Conservation (phyloP, 2,888 invertebrate species). For the Tenthredo distinguenda region DNA sequence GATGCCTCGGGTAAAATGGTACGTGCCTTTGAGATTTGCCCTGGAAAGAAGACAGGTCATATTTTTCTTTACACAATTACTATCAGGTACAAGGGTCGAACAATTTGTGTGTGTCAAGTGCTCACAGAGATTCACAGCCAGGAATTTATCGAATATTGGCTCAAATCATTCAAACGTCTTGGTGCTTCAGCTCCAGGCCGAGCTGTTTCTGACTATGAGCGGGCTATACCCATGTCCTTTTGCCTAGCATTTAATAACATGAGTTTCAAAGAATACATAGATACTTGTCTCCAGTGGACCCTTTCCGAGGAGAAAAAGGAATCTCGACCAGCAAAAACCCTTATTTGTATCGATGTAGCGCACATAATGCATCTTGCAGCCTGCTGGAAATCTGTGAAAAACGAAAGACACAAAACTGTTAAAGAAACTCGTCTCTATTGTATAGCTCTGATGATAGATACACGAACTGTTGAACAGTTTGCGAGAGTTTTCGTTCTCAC, state of each 20-base stretch:
- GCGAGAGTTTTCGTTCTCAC: conserved; percentile 2
- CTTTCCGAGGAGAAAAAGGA: not conserved
- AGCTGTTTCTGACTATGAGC: not conserved
- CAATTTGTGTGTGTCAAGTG: not conserved
- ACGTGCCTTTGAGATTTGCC: not conserved
- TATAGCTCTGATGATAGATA: not conserved
- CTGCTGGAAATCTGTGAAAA: not conserved
- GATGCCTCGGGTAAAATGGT: conserved; percentile 2
- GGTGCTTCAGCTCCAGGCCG: conserved; percentile 2
- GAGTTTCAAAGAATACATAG: not conserved
- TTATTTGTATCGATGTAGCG: not conserved
- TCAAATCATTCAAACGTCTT: not conserved
- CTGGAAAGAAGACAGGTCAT: not conserved
- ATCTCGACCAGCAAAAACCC: not conserved
- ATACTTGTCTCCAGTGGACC: conserved; percentile 2
- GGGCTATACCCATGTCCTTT: not conserved
- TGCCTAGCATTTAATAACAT: conserved; percentile 2
- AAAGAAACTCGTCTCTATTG: not conserved
- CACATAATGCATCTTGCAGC: not conserved
- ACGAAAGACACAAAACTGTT: not conserved
- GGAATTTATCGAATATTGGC: not conserved
- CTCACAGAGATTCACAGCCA: not conserved
- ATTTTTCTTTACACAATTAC: not conserved
- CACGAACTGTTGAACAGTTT: not conserved
- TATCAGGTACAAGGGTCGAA: not conserved